Evolutionary conservation across 2,888 invertebrate genomes (phyloP).

Genomic region (Scelioninae gen. 2): DNA sequence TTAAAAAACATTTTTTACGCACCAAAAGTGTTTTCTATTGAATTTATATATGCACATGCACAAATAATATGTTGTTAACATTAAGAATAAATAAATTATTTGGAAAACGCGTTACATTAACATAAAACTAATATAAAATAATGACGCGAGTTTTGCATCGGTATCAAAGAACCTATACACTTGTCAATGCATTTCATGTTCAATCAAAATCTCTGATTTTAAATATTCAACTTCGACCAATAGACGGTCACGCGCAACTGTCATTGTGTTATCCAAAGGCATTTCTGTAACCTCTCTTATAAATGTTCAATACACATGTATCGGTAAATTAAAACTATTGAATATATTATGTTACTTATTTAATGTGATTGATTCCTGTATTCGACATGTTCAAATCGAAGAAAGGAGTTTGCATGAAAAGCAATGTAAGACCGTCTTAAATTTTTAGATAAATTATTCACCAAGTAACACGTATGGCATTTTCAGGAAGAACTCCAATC

Average conservation of each 20-base stretch:
- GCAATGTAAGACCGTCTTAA: slow-evolving; percentile 40
- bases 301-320: slow-evolving; percentile 26
- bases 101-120: no score
- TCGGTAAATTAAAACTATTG: slow-evolving; percentile 6
- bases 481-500: slow-evolving; percentile 65
- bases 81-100: no score
- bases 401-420: slow-evolving; percentile 52
- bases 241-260: slow-evolving; percentile 23
- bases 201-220: neutral
- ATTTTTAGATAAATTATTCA: neutral
- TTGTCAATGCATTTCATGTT: no score
- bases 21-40: no score
- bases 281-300: slow-evolving; percentile 37
- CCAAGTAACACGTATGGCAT: slow-evolving; percentile 8
- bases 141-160: no score
- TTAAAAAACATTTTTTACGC: no score
- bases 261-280: slow-evolving; percentile 32
- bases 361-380: slow-evolving; percentile 19
- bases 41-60: no score
- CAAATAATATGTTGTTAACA: no score
- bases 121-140: no score
- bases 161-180: no score
- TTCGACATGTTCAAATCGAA: slow-evolving; percentile 49
- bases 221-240: slow-evolving; percentile 13
- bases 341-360: slow-evolving; percentile 33